Evolutionary conservation across 2,888 invertebrate genomes (phyloP), one percentile per base, ranked within the genome.

Genomic region (Eupsilia transversa): DNA sequence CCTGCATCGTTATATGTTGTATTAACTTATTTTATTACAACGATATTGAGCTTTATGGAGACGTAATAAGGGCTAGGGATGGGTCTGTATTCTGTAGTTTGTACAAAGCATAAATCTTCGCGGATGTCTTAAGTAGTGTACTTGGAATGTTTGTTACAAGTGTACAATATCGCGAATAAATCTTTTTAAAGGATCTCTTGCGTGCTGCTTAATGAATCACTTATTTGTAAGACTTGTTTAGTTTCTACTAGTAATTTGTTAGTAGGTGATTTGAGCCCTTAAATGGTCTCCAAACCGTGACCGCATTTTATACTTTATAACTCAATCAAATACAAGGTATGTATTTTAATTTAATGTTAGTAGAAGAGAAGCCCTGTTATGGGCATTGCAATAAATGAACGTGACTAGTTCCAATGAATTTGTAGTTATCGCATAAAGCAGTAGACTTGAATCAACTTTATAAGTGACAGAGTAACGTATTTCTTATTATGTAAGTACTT

Each of bases 71-170:
- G 83, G 46, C 75, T 77, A 84, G 52, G 80, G 77, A 71, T 78
- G 73, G 61, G 70, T 63, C 77, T 74, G 81, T 80, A 83, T 82
- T 88, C 86, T 88, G 87, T 87, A 85, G 83, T 89, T 89, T 88
- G 87, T 87, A 83, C 79, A 74, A 83, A 80, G 80, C 79, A 91
- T 93, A 93, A 93, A 93, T 93, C 91, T 92, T 80, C 60, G 84
- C 71, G 86, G 90, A 91, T 87, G 89, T 90, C 91, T 92, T 89
- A 90, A 91, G 90, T 91, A 90, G 89, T 91, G 88, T 91, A 90
- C 78, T 87, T 80, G 82, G 87, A 89, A 88, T 90, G 89, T 89
- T 90, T 87, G 90, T 89, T 89, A 88, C 89, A 89, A 88, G 86
- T 87, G 81, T 89, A 88, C 85, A 87, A 86, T 87, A 89, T 89